These are phyloP conservation scores for Sparus aurata DNA, from an alignment of 2,797 vertebrate species.

Conservation along the genomic window DNA sequence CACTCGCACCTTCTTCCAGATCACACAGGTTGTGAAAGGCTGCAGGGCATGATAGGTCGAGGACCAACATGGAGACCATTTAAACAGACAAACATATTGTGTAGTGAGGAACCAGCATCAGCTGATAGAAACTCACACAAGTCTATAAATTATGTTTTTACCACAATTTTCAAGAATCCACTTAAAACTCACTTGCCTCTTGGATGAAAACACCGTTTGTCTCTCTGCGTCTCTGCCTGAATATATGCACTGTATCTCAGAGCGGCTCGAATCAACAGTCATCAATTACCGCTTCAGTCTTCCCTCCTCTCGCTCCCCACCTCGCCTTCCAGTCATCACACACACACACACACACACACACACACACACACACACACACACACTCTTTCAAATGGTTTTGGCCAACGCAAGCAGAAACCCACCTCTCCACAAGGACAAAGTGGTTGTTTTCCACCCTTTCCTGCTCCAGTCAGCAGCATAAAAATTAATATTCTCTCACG, in stretches of 20 bases:
- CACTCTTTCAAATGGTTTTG: conserved; percentile 56
- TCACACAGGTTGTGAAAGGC: neutral
- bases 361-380: conserved; percentile 28
- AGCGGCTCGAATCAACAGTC: conserved; percentile 61
- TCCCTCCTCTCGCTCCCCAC: conserved; percentile 28
- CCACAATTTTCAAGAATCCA: conserved; percentile 10
- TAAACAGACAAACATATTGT: neutral
- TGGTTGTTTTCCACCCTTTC: conserved; percentile 69
- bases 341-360: conserved; percentile 22
- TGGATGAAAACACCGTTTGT: conserved; percentile 6
- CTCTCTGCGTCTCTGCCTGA: conserved; percentile 33
- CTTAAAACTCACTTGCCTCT: conserved; percentile 28
- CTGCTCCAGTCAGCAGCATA: conserved; percentile 70
- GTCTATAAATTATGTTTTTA: neutral
- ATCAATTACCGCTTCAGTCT: conserved; percentile 66
- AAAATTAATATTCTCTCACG: conserved; percentile 71
- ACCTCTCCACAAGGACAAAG: conserved; percentile 76
- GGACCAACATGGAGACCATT: neutral
- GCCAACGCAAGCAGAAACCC: conserved; percentile 78
- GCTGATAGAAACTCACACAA: conserved; percentile 6
- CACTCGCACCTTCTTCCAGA: neutral
- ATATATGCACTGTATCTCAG: conserved; percentile 47
- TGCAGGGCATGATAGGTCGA: neutral
- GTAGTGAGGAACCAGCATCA: neutral
- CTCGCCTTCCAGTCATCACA: conserved; percentile 46